Evolutionary conservation across 1,140 invertebrate genomes (phyloP).

Genomic region (Trichonephila clavipes): DNA sequence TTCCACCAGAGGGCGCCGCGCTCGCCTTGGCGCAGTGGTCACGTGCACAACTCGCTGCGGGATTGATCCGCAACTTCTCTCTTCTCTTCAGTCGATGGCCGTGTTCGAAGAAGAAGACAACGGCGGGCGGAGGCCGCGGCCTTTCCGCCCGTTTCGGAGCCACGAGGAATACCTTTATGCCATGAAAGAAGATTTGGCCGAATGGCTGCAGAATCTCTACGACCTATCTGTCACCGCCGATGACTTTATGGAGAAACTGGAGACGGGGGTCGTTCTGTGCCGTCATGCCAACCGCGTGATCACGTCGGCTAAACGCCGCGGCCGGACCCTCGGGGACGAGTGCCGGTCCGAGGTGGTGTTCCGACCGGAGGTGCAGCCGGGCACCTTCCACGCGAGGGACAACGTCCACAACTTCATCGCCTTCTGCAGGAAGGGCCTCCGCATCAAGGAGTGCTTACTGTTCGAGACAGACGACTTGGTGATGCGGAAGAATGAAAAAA

Average conservation of each 20-base stretch:
- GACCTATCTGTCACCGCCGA: conserved; percentile 88
- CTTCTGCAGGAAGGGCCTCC: conserved; percentile 90
- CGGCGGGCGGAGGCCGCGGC: conserved; percentile 65
- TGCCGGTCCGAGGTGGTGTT: conserved; percentile 76
- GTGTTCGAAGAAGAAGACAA: conserved; percentile 70
- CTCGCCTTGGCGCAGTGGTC: conserved; percentile 72
- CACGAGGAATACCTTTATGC: conserved; percentile 95
- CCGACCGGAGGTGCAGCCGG: conserved; percentile 83
- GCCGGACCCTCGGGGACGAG: neutral
- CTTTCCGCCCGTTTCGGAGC: conserved; percentile 88
- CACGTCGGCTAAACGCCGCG: conserved; percentile 88
- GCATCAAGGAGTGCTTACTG: conserved; percentile 93
- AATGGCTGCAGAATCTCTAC: conserved; percentile 95
- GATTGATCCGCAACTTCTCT: conserved; percentile 56
- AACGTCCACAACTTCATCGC: conserved; percentile 98
- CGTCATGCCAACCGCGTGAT: conserved; percentile 95
- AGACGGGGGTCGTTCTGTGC: conserved; percentile 95
- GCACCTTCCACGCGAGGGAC: conserved; percentile 96
- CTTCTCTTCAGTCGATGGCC: conserved; percentile 61
- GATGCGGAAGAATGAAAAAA: conserved; percentile 96
- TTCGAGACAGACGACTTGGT: conserved; percentile 98
- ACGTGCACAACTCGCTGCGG: conserved; percentile 39
- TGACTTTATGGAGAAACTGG: conserved; percentile 94
- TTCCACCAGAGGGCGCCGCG: conserved; percentile 27
- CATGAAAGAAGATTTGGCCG: conserved; percentile 96